phyloP scores from a whole-genome alignment of 2,797 vertebrate species.

The Eulemur albifrons region DNA sequence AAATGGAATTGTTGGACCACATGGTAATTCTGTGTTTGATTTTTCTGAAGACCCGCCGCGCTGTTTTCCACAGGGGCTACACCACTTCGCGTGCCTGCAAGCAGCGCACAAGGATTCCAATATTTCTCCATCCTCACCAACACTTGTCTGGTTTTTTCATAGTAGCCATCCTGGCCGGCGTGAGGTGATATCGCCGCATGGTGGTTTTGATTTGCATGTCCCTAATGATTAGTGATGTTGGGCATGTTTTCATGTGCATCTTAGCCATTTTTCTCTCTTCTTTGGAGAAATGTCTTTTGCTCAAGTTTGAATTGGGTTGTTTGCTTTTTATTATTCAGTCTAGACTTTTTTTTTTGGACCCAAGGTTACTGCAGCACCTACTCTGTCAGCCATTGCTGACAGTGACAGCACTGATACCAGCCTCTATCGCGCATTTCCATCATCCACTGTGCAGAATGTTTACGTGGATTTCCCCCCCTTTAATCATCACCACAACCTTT shows the following conservation, averaged over 20 bases:
- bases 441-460: not conserved
- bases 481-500: not conserved
- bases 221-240: no score
- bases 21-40: not conserved
- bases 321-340: not conserved
- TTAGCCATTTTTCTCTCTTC: not conserved
- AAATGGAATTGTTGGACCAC: not conserved
- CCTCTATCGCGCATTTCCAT: not conserved
- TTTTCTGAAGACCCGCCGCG: not conserved
- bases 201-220: not conserved
- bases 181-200: not conserved
- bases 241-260: not conserved
- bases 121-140: not conserved
- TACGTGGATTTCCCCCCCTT: not conserved
- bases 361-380: not conserved
- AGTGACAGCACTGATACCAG: not conserved
- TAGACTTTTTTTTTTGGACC: not conserved
- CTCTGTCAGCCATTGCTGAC: not conserved
- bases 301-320: not conserved
- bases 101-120: not conserved
- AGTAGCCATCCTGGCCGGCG: not conserved
- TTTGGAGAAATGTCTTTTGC: not conserved
- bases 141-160: not conserved
- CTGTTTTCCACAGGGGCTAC: not conserved
- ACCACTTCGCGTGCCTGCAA: not conserved